A percentile compares a stretch with the other conserved stretches of the same genome.
Conservation (phyloP, 1,140 invertebrate species). For the Zaprionus capensis region DNA sequence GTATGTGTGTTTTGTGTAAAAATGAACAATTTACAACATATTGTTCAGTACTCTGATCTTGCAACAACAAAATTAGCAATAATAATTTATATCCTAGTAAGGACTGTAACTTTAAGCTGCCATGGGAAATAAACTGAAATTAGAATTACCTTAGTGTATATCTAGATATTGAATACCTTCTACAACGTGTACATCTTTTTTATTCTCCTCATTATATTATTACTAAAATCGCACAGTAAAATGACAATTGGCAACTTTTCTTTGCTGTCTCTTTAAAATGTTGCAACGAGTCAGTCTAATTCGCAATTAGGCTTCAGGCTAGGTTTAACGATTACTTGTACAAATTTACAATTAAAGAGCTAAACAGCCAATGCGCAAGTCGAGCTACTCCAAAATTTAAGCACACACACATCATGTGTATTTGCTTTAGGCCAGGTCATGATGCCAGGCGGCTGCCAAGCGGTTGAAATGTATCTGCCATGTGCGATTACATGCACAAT, state of each 20-base stretch:
- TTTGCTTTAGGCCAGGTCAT: constrained; percentile 43
- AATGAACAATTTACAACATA: too few species aligned
- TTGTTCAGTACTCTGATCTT: background rate
- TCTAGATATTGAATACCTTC: too few species aligned
- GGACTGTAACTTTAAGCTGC: too few species aligned
- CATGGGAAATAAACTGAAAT: too few species aligned
- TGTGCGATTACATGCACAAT: constrained; percentile 39
- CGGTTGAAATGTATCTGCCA: constrained; percentile 59
- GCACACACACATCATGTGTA: background rate
- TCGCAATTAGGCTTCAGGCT: background rate
- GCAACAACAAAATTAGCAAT: background rate
- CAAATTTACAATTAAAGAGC: constrained; percentile 5
- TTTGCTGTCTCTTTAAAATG: background rate
- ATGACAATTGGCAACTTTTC: too few species aligned
- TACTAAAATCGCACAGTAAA: too few species aligned
- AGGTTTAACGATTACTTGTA: background rate
- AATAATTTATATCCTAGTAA: too few species aligned
- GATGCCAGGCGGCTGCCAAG: constrained; percentile 26
- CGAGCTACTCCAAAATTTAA: background rate
- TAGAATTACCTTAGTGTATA: too few species aligned
- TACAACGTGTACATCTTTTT: too few species aligned
- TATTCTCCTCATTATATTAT: background rate
- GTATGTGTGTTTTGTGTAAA: too few species aligned
- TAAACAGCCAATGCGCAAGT: constrained; percentile 12
- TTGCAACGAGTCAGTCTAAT: background rate